A percentile compares a stretch with the other conserved stretches of the same genome.
Conservation (phyloP, 2,797 vertebrate genomes). For the Bovichtus variegatus region DNA sequence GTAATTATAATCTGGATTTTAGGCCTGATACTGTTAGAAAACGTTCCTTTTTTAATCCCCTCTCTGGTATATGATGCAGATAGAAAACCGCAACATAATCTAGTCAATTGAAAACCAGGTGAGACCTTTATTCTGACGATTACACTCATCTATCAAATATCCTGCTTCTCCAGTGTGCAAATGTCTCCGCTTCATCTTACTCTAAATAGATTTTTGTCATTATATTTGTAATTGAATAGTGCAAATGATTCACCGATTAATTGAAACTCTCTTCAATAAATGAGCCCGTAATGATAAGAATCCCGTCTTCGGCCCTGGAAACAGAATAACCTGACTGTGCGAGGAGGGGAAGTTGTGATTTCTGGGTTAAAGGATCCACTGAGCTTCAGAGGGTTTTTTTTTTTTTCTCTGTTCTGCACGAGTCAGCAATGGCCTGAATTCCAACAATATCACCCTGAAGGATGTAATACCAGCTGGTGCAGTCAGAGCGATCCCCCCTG, state of each 20-base stretch:
- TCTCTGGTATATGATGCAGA: no score
- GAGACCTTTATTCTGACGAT: no score
- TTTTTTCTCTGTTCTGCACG: constrained; percentile 64
- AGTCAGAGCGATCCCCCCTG: constrained; percentile 38
- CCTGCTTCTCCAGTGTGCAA: background rate
- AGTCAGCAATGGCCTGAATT: constrained; percentile 83
- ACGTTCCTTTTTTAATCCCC: no score
- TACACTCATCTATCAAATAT: no score
- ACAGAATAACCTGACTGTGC: constrained; percentile 36
- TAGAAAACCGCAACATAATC: background rate
- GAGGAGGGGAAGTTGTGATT: constrained; percentile 36
- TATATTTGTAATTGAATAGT: no score
- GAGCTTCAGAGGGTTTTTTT: constrained; percentile 61
- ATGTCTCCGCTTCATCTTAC: background rate
- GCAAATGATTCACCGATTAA: background rate
- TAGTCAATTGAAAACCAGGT: background rate
- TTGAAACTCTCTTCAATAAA: background rate
- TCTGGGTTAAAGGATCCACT: constrained; percentile 69
- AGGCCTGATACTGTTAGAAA: background rate
- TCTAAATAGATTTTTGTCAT: background rate
- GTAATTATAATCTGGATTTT: background rate
- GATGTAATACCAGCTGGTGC: constrained; percentile 74
- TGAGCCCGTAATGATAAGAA: background rate
- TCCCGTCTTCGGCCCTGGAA: background rate
- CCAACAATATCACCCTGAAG: constrained; percentile 76